Evolutionary conservation across 2,797 vertebrate species (phyloP).

Genomic region (Schizopygopsis malacanthus): DNA sequence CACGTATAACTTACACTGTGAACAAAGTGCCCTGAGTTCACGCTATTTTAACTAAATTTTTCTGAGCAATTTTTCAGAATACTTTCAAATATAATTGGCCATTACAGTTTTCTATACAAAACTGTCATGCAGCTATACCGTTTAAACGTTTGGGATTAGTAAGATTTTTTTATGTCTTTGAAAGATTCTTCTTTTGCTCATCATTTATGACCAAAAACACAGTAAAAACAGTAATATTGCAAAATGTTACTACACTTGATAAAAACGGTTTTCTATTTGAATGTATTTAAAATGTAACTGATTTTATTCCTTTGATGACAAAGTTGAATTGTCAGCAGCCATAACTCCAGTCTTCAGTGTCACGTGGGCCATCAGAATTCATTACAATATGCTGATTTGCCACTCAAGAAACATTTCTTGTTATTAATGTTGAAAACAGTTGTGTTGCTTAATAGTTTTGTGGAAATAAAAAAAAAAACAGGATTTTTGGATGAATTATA

Average conservation of each 20-base stretch:
- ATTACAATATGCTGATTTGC: neutral
- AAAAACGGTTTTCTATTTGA: neutral
- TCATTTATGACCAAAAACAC: conserved; percentile 3
- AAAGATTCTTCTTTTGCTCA: neutral
- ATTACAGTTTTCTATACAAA: neutral
- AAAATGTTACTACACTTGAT: neutral
- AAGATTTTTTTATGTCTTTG: neutral
- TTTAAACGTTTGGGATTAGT: neutral
- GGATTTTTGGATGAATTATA: neutral
- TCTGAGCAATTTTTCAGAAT: neutral
- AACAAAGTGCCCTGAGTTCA: neutral
- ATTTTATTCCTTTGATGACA: neutral
- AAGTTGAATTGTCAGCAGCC: neutral
- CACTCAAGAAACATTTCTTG: neutral
- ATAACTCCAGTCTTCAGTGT: neutral
- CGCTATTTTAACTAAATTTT: neutral
- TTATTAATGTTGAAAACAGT: neutral
- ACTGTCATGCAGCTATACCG: neutral
- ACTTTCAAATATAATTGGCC: neutral
- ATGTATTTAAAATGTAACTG: neutral
- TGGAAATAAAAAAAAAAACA: neutral
- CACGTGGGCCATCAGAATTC: neutral
- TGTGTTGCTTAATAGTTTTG: neutral
- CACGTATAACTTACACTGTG: neutral
- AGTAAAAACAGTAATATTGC: neutral